Conservation (phyloP, 2,113 vertebrate genomes). For the Numenius arquata region DNA sequence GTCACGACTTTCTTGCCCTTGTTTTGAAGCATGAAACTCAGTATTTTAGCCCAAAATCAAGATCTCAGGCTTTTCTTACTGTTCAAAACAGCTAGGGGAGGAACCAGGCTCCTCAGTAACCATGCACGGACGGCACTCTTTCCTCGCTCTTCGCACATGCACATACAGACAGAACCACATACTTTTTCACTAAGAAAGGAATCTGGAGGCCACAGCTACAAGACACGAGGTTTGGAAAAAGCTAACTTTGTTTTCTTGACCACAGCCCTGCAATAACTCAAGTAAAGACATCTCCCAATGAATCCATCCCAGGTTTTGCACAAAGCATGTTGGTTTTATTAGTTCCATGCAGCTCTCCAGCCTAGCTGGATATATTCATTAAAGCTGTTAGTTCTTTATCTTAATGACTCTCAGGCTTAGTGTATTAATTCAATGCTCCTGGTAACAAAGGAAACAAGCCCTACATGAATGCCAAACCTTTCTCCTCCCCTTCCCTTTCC, state of each 20-base stretch:
- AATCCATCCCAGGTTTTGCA: conserved; percentile 65
- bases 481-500: background rate
- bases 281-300: background rate
- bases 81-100: background rate
- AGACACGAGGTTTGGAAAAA: background rate
- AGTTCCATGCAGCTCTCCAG: conserved; percentile 57
- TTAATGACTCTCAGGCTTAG: conserved; percentile 66
- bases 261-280: background rate
- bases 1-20: background rate
- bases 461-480: conserved; percentile 31
- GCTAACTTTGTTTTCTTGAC: background rate
- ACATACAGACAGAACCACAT: background rate
- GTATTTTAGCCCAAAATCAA: background rate
- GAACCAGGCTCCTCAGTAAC: background rate
- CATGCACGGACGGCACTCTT: fast-evolving
- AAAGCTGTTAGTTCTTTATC: conserved; percentile 67
- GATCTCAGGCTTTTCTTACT: background rate
- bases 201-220: background rate
- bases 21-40: background rate
- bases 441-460: conserved; percentile 58
- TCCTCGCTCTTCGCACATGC: background rate
- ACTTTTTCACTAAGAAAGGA: background rate
- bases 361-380: conserved; percentile 67
- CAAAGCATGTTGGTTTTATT: conserved; percentile 53
- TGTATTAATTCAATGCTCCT: conserved; percentile 55